phyloP scores from a whole-genome alignment of 2,888 invertebrate species.

The Aplocera efformata region DNA sequence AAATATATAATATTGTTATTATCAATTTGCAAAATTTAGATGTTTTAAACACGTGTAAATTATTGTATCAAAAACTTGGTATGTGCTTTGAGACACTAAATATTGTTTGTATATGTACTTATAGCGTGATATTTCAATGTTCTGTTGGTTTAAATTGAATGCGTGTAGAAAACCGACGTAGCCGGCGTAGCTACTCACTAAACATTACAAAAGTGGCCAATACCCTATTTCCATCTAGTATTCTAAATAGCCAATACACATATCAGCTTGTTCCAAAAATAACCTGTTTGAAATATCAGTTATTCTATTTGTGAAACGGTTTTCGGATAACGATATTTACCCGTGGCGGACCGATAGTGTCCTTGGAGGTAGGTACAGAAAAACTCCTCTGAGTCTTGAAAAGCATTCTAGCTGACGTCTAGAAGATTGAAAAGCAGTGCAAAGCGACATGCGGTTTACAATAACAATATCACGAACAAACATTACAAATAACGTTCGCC shows the following conservation, averaged over 20 bases:
- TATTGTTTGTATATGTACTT: too few species aligned
- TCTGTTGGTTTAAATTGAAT: too few species aligned
- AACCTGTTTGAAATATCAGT: not conserved
- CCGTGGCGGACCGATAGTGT: constrained; percentile 78
- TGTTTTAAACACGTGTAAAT: too few species aligned
- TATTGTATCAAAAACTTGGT: too few species aligned
- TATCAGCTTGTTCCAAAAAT: not conserved
- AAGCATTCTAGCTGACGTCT: constrained; percentile 85
- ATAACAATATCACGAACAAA: constrained; percentile 24
- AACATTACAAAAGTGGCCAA: constrained; percentile 1
- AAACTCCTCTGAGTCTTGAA: constrained; percentile 96
- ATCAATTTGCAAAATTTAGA: too few species aligned
- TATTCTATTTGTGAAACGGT: not conserved
- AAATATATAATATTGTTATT: too few species aligned
- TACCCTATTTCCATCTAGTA: constrained; percentile 7
- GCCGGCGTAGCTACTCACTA: not conserved
- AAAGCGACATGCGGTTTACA: constrained; percentile 35
- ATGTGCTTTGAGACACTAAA: too few species aligned
- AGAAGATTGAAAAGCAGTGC: constrained; percentile 46
- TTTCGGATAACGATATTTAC: constrained; percentile 38
- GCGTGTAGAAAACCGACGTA: constrained; percentile 1
- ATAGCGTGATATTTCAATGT: too few species aligned
- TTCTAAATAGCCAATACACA: constrained; percentile 1
- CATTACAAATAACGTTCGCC: constrained; percentile 12
- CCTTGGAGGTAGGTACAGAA: constrained; percentile 95